Evolutionary conservation across 1,140 invertebrate genomes (phyloP).

Genomic region (Diorhabda elongata): DNA sequence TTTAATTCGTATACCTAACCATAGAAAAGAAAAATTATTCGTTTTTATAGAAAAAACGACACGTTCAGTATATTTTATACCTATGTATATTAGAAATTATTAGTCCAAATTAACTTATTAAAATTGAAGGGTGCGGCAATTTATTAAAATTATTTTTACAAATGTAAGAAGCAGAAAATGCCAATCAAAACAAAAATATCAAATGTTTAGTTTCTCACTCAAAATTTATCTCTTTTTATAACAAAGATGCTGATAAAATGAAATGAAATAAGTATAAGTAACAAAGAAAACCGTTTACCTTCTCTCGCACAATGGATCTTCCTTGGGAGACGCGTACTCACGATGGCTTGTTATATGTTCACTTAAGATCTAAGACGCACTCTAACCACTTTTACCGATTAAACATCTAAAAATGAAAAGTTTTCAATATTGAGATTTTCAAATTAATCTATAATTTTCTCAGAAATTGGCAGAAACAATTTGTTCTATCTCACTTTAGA

Average conservation of each 20-base stretch:
- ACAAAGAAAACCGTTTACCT: slow-evolving; percentile 47
- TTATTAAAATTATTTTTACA: neutral
- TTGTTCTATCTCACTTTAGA: slow-evolving; percentile 48
- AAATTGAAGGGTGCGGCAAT: slow-evolving; percentile 16
- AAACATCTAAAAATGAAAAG: slow-evolving; percentile 5
- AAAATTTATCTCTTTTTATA: slow-evolving; percentile 47
- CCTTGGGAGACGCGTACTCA: slow-evolving; percentile 27
- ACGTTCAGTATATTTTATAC: too few species aligned
- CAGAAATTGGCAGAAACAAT: slow-evolving; percentile 40
- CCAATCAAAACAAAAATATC: slow-evolving; percentile 17
- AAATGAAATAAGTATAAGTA: slow-evolving; percentile 48
- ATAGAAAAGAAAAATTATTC: too few species aligned
- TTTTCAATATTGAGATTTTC: slow-evolving; percentile 21
- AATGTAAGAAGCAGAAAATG: neutral
- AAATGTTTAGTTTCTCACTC: slow-evolving; percentile 27
- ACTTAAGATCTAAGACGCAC: neutral
- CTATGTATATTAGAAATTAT: too few species aligned
- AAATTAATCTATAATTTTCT: slow-evolving; percentile 28
- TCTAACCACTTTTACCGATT: neutral
- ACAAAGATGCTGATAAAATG: slow-evolving; percentile 47
- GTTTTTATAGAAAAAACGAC: too few species aligned
- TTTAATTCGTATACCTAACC: too few species aligned
- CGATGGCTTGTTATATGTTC: slow-evolving; percentile 13
- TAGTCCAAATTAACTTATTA: neutral
- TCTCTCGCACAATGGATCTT: slow-evolving; percentile 34